Evolutionary conservation across 92 coral and sea anemone genomes (phyloP).

Genomic region (Porites rus): DNA sequence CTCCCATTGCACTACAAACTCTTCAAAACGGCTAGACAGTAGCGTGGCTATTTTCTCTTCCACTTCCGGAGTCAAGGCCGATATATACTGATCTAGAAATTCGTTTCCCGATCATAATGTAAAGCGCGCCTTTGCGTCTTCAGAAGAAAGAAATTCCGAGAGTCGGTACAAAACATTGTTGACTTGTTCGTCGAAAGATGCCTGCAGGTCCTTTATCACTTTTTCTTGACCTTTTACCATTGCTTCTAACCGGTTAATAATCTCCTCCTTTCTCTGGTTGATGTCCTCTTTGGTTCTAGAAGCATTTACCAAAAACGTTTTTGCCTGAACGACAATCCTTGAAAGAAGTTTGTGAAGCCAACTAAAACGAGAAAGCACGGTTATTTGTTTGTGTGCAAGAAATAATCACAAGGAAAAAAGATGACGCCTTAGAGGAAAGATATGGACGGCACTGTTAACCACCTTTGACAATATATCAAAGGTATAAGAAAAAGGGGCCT

Average conservation of each 20-base stretch:
- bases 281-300: slow-evolving; percentile 2
- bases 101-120: not conserved
- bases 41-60: not conserved
- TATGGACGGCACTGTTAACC: too few relatives aligned
- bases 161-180: not conserved
- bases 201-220: not conserved
- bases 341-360: not conserved
- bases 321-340: not conserved
- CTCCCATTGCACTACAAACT: slow-evolving; percentile 35
- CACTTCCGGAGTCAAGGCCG: not conserved
- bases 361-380: too few relatives aligned
- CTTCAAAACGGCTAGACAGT: slow-evolving; percentile 8
- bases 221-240: not conserved
- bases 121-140: not conserved
- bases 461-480: too few relatives aligned
- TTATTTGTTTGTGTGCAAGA: too few relatives aligned
- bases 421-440: too few relatives aligned
- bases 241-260: not conserved
- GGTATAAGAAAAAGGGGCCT: too few relatives aligned
- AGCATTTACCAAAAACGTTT: slow-evolving; percentile 1
- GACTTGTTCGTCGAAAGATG: not conserved
- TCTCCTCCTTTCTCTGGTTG: not conserved
- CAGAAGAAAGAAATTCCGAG: not conserved
- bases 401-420: too few relatives aligned
- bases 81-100: not conserved